Evolutionary conservation across 2,888 invertebrate species (phyloP), one percentile per base, ranked within the genome.

Genomic region (Philereme vetulata): DNA sequence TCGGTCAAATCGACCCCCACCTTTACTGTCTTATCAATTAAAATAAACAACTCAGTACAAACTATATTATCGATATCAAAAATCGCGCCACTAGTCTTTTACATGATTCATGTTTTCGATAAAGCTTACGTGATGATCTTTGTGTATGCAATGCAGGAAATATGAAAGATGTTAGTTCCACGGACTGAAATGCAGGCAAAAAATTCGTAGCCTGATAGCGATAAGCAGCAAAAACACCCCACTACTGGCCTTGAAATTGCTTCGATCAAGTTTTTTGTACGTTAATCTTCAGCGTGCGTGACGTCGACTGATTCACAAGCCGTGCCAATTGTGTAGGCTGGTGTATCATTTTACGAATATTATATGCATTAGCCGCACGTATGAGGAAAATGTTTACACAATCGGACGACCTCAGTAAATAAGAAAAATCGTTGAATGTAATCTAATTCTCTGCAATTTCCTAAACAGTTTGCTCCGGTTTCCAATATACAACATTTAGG

Each of bases 181-280:
- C 51, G 51, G 47, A 52, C 64, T 71, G 71, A 75, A 74, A 71
- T 60, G 40, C 56, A 21, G 33, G 51, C 72, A 79, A 78, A 78
- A 78, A 81, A 72, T 65, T 50, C 51, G 62, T 74, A 67, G 65
- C 71, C 63, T 65, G 71, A 73, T 72, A 77, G 70, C 59, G 70
- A 72, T 71, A 68, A 63, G 47, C 54, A 21, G 57, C 63, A 74
- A 78, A 78, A 77, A 68, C 62, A 62, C 68, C 72, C 68, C 65
- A 65, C 44, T 61, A 64, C 56, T 69, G 72, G 68, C 82, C 81
- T 80, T 76, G 76, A 69, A 68, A 67, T 74, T 76, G 75, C 76
- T 77, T 72, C 65, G 65, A 64, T 51, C 70, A 71, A 72, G 56
- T 72, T 74, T 71, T 71, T 81, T 71, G 69, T 69, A 65, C 66